Conservation (phyloP, 1,140 invertebrate species). For the Diploscapter pachys region DNA sequence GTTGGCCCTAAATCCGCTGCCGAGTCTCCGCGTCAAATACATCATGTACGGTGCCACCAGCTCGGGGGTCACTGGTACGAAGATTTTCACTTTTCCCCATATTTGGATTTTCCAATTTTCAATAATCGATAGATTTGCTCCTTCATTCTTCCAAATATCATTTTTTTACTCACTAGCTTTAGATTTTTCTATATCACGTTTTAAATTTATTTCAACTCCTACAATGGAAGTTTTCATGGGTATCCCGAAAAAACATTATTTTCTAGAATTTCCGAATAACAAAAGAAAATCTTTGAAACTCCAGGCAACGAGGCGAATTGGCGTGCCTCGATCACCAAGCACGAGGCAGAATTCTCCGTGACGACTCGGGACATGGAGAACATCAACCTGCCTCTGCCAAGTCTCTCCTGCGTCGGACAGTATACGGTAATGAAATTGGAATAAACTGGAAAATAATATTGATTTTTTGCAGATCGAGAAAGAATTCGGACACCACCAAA, state of each 20-base stretch:
- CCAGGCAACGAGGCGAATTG: constrained; percentile 38
- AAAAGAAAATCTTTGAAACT: constrained; percentile 68
- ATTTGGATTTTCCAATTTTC: no score
- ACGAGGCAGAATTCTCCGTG: constrained; percentile 45
- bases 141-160: no score
- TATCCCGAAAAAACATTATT: no score
- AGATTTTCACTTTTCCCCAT: no score
- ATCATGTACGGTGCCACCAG: constrained; percentile 50
- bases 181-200: no score
- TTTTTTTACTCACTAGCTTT: no score
- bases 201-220: neutral
- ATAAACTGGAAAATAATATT: constrained; percentile 72
- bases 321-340: constrained; percentile 32
- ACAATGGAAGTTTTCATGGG: no score
- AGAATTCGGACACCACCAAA: constrained; percentile 68
- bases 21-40: constrained; percentile 91
- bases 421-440: constrained; percentile 53
- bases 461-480: neutral
- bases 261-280: constrained; percentile 73
- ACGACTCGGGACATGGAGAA: constrained; percentile 41
- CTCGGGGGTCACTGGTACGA: constrained; percentile 40
- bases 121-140: no score
- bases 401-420: constrained; percentile 37
- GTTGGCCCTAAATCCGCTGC: constrained; percentile 69
- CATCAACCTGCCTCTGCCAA: constrained; percentile 46